phyloP scores from a whole-genome alignment of 2,888 invertebrate species.

The Diarsia rubi region DNA sequence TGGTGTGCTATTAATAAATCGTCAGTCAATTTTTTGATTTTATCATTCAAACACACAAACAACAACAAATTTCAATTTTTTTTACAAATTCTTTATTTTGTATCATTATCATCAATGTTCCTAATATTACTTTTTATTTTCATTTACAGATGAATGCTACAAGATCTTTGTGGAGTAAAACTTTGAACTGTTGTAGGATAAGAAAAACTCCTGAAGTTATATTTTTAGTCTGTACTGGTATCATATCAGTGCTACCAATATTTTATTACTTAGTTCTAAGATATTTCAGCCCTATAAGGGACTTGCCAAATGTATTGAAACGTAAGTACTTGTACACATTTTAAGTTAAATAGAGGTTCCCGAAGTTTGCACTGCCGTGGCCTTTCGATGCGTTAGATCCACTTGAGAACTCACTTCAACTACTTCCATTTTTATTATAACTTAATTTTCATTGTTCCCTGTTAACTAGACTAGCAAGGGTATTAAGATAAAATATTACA shows the following conservation, averaged over 20 bases:
- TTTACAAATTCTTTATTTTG: background rate
- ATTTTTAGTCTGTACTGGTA: constrained; percentile 89
- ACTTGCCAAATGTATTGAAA: constrained; percentile 86
- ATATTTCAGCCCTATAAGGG: constrained; percentile 86
- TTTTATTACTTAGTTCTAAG: constrained; percentile 91
- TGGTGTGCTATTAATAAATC: no score
- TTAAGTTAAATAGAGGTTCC: no score
- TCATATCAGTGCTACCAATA: constrained; percentile 89
- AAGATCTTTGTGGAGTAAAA: constrained; percentile 91
- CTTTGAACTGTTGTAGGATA: constrained; percentile 90
- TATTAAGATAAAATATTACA: no score
- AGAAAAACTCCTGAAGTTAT: constrained; percentile 90
- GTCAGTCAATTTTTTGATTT: no score
- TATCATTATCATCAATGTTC: background rate
- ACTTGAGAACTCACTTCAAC: no score
- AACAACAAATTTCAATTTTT: no score
- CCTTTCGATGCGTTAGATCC: no score
- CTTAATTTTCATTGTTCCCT: no score
- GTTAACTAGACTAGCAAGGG: no score
- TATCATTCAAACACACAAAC: no score
- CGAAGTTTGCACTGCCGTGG: no score
- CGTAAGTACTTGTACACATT: constrained; percentile 76
- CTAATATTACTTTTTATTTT: background rate
- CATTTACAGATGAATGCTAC: constrained; percentile 92
- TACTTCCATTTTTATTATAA: no score